Evolutionary conservation across 2,888 invertebrate genomes (phyloP), one percentile per base, ranked within the genome.

Genomic region (Chrysomela aeneicollis): DNA sequence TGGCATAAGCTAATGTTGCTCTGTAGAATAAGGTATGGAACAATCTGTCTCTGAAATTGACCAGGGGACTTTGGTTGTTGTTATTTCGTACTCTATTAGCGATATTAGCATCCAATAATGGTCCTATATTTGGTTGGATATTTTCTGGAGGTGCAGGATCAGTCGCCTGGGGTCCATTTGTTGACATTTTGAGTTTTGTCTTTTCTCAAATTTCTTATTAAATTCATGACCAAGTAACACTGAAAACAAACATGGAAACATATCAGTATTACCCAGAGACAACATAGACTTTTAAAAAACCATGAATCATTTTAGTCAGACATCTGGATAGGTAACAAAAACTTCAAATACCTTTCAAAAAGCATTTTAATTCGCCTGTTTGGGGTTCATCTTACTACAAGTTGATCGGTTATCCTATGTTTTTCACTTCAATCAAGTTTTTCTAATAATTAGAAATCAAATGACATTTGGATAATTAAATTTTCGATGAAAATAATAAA

Each of bases 11-110:
- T 76, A 98, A 84, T 2, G 98, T 94, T 73, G 93, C 91, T 81
- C 95, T 92, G 80, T 96, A 92, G 83, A 99, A 97, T 73, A 99
- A 86, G 12, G 97, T 96, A 84, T 97, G 95, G 82, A 98, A 98
- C 60, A 98, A 85, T 73, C 97, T 87, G 81, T 97, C 97, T 75
- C 97, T 86, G 64, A 97, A 93, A 83, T 91, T 92, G 77, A 93
- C 89, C 69, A 94, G 82, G 42, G 93, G 92, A 79, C 92, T 93
- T 82, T 90, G 89, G 80, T 88, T 87, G 74, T 87, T 87, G 72
- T 82, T 82, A 74, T 87, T 87, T 57, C 85, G 84, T 70, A 87
- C 82, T 68, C 87, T 85, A 76, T 85, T 82, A 22, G 82, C 80
- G 69, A 86, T 86, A 76, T 85, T 82, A 22, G 82, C 80, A 69